phyloP scores from a whole-genome alignment of 1,140 invertebrate genomes.

The Lithobius niger region DNA sequence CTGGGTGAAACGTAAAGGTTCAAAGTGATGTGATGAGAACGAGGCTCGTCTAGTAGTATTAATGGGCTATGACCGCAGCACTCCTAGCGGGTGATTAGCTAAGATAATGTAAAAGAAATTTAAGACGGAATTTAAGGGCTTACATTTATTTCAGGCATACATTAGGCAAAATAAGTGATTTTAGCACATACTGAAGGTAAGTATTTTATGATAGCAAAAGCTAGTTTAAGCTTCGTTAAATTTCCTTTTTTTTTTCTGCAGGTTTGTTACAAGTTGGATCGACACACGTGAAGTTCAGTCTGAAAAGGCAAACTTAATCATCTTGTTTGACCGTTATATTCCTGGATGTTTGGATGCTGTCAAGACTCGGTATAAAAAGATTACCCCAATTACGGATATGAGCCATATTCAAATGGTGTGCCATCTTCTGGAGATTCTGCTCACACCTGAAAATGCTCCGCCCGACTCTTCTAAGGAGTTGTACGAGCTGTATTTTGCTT shows the following conservation, averaged over 20 bases:
- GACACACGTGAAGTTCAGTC: constrained; percentile 56
- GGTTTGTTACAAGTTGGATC: constrained; percentile 86
- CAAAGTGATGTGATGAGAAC: too few relatives aligned
- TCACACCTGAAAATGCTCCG: constrained; percentile 66
- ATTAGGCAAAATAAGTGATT: too few relatives aligned
- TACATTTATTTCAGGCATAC: too few relatives aligned
- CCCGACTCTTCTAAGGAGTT: constrained; percentile 83
- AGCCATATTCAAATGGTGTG: constrained; percentile 88
- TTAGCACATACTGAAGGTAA: too few relatives aligned
- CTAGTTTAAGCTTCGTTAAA: neutral
- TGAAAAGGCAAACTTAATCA: constrained; percentile 65
- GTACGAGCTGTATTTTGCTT: constrained; percentile 92
- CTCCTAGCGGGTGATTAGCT: too few relatives aligned
- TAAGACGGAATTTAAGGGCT: too few relatives aligned
- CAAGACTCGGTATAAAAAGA: constrained; percentile 78
- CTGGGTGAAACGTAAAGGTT: too few relatives aligned
- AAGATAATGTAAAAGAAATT: too few relatives aligned
- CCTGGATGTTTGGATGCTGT: constrained; percentile 78
- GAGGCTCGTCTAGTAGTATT: too few relatives aligned
- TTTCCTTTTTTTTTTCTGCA: constrained; percentile 25
- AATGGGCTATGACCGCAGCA: too few relatives aligned
- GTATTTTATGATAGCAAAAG: too few relatives aligned
- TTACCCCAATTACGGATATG: constrained; percentile 86
- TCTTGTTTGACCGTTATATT: constrained; percentile 93
- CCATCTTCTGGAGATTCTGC: constrained; percentile 68